Evolutionary conservation across 2,113 vertebrate genomes (phyloP).

Genomic region (Charadrius vociferus): DNA sequence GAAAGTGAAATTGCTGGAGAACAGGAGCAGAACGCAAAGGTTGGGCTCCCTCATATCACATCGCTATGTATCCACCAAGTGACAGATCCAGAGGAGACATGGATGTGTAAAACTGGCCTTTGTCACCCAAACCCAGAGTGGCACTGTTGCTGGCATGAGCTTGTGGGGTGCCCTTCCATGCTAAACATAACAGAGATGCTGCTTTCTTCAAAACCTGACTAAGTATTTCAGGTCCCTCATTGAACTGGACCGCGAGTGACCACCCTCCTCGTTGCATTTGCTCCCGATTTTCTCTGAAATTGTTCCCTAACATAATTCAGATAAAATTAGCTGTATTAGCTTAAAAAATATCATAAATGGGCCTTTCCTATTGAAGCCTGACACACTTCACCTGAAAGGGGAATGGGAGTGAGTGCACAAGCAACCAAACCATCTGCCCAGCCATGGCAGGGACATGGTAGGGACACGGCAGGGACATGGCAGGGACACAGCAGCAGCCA

Average conservation of each 20-base stretch:
- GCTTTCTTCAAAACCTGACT: neutral
- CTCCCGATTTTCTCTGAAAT: neutral
- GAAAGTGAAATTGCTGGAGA: neutral
- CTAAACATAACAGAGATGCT: neutral
- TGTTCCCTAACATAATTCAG: neutral
- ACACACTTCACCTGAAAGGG: neutral
- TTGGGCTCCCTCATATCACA: neutral
- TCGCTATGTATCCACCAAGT: neutral
- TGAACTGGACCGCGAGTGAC: neutral
- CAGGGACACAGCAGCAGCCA: neutral
- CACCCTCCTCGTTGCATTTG: neutral
- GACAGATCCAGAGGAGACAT: neutral
- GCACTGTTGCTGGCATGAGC: neutral
- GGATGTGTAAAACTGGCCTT: neutral
- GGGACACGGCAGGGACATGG: neutral
- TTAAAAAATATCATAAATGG: neutral
- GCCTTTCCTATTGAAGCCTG: neutral
- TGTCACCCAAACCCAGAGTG: neutral
- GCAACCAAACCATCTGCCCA: neutral
- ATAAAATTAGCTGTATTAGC: neutral
- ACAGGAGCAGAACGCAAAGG: neutral
- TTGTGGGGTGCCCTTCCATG: neutral
- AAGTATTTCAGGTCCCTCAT: neutral
- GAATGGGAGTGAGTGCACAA: neutral
- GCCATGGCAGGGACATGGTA: neutral